Conservation (phyloP, 2,113 vertebrate genomes). For the Phalacrocorax aristotelis region DNA sequence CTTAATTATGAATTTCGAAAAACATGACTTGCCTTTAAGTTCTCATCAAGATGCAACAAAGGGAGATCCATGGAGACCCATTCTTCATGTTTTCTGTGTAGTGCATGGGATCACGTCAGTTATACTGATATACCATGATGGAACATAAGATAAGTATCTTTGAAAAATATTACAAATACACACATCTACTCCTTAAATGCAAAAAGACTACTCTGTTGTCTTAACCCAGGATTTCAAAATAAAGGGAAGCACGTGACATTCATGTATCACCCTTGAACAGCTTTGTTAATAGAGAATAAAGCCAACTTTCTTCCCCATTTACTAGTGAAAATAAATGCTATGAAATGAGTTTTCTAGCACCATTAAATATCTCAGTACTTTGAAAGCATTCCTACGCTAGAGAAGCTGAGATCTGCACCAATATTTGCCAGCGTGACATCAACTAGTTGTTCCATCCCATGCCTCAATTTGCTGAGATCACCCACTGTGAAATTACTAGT, state of each 20-base stretch:
- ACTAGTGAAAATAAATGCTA: not conserved
- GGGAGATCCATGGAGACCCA: not conserved
- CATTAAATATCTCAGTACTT: not conserved
- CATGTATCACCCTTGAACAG: not conserved
- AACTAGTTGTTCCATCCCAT: not conserved
- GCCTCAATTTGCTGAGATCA: not conserved
- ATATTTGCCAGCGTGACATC: not conserved
- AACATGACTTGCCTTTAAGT: not conserved
- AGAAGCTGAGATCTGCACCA: not conserved
- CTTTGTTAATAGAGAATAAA: not conserved
- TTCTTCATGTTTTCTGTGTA: not conserved
- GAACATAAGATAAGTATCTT: not conserved
- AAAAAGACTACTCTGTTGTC: not conserved
- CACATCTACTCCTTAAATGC: not conserved
- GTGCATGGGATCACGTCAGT: not conserved
- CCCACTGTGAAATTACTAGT: fast-evolving
- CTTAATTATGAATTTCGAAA: not conserved
- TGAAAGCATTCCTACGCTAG: not conserved
- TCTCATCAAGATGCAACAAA: not conserved
- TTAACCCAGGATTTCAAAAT: not conserved
- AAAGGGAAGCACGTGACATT: not conserved
- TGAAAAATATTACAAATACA: not conserved
- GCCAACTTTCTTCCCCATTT: not conserved
- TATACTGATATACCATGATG: fast-evolving
- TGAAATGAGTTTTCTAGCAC: not conserved